Percentiles rank a stretch among this genome's conserved stretches.
These are phyloP conservation scores for Melipona quadrifasciata DNA, from an alignment of 1,140 invertebrate species.

Conservation along the genomic window DNA sequence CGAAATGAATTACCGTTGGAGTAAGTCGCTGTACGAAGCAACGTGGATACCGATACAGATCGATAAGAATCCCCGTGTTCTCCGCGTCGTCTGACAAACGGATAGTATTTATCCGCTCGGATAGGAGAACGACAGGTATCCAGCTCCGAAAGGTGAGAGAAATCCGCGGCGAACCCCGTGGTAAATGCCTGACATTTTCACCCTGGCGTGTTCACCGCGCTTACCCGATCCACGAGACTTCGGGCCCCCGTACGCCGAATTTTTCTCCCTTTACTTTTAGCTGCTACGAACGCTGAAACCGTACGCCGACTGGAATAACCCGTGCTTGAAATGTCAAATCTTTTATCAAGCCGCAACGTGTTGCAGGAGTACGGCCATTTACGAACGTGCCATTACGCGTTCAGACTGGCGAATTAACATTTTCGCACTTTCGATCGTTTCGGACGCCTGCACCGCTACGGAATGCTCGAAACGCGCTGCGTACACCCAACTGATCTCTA, in stretches of 20 bases:
- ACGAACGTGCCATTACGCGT: neutral
- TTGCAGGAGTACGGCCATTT: neutral
- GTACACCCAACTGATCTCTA: neutral
- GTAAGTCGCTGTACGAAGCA: neutral
- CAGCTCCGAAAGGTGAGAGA: conserved; percentile 58
- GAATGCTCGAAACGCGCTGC: neutral
- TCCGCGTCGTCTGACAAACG: conserved; percentile 1
- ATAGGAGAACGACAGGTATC: neutral
- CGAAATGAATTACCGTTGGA: neutral
- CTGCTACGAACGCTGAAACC: neutral
- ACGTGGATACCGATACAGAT: neutral
- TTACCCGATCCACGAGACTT: neutral
- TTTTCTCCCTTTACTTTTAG: neutral
- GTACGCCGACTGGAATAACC: neutral
- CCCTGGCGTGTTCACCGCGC: conserved; percentile 13
- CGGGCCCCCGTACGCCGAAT: neutral
- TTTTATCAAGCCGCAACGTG: neutral
- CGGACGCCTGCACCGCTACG: accelerated
- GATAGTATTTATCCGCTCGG: conserved; percentile 11
- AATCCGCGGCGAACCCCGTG: conserved; percentile 48
- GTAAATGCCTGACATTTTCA: conserved; percentile 68
- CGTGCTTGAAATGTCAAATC: conserved; percentile 11
- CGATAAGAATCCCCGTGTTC: conserved; percentile 12
- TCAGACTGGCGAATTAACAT: neutral
- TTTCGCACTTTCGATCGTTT: neutral